Evolutionary conservation across 2,888 invertebrate species (phyloP), one percentile per base, ranked within the genome.

Genomic region (Dichetophora obliterata): DNA sequence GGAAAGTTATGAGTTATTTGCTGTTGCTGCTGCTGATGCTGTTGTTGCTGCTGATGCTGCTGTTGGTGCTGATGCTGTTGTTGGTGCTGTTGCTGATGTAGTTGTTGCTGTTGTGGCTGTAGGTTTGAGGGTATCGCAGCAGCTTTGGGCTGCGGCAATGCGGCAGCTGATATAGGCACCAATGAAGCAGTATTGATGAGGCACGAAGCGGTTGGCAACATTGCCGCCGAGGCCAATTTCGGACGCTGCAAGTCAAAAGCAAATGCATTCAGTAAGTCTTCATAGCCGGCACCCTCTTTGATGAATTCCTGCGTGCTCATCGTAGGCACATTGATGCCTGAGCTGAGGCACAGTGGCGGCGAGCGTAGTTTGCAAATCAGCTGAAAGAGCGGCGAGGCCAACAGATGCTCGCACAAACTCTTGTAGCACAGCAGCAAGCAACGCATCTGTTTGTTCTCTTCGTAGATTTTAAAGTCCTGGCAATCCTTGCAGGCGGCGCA

Each of bases 401-500:
- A 92, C 84, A 97, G 91, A 89, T 95, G 95, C 86, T 94, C 93
- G 90, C 97, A 97, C 79, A 97, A 91, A 86, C 95, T 95, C 89
- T 95, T 95, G 87, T 96, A 97, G 90, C 97, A 96, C 88, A 95
- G 94, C 77, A 97, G 90, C 61, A 97, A 91, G 83, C 95, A 94
- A 73, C 95, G 92, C 84, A 97, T 90, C 83, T 95, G 93, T 80
- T 93, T 93, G 88, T 96, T 96, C 88, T 96, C 96, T 73, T 92
- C 91, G 88, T 96, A 97, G 80, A 93, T 93, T 54, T 93, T 93
- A 85, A 95, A 95, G 83, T 93, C 93, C 27, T 92, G 92, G 85
- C 95, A 95, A 85, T 96, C 95, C 88, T 94, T 94, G 88, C 97
- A 97, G 92, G 94, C 94, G 82, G 92, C 91, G 88, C 97, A 97